phyloP scores from a whole-genome alignment of 2,113 vertebrate genomes.

The Salvelinus sp. region DNA sequence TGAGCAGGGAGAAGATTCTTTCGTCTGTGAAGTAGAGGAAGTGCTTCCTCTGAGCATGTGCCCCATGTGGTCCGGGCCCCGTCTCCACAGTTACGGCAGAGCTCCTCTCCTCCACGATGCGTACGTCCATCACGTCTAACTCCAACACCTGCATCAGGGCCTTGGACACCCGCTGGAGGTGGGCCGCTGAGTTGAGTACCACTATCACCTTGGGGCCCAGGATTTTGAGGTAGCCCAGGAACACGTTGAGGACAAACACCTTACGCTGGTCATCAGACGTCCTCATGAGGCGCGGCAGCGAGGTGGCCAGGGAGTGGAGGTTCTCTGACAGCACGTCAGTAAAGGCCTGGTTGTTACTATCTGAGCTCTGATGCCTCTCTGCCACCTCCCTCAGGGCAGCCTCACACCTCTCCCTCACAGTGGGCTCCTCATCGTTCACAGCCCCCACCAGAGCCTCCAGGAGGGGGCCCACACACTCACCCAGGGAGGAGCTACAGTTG shows the following conservation, averaged over 20 bases:
- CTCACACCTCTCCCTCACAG: constrained; percentile 75
- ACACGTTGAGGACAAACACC: constrained; percentile 80
- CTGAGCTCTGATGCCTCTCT: constrained; percentile 54
- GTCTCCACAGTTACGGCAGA: constrained; percentile 26
- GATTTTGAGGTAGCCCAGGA: constrained; percentile 89
- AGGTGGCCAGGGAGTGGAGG: constrained; percentile 83
- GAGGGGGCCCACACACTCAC: constrained; percentile 74
- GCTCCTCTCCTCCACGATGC: constrained; percentile 82
- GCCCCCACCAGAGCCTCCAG: constrained; percentile 86
- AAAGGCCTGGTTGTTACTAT: constrained; percentile 71
- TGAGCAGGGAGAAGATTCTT: constrained; percentile 77
- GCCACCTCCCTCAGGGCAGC: constrained; percentile 70
- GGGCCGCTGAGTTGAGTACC: constrained; percentile 80
- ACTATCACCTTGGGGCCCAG: constrained; percentile 80
- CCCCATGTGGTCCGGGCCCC: fast-evolving
- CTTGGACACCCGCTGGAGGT: constrained; percentile 87
- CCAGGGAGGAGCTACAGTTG: constrained; percentile 78
- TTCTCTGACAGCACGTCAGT: constrained; percentile 86
- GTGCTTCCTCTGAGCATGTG: constrained; percentile 74
- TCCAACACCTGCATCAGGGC: constrained; percentile 91
- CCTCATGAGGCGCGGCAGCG: constrained; percentile 89
- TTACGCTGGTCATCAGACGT: constrained; percentile 87
- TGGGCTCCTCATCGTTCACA: constrained; percentile 79
- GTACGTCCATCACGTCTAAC: constrained; percentile 83
- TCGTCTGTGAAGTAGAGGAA: constrained; percentile 90